These are phyloP conservation scores for Hoplias malabaricus DNA, from an alignment of 2,113 vertebrate genomes.

Conservation along the genomic window DNA sequence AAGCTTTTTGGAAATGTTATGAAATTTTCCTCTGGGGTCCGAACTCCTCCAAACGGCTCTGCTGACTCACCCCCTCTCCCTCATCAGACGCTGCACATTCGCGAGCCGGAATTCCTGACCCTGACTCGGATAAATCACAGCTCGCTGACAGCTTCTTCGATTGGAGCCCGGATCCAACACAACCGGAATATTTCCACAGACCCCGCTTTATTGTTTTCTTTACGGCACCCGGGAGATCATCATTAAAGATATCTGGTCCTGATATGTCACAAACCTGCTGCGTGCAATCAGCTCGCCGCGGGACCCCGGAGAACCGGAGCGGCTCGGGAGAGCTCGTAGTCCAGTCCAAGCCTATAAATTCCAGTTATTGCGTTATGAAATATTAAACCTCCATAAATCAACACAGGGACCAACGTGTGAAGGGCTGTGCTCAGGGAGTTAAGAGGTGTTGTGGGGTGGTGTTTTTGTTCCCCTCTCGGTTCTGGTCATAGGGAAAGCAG, in stretches of 20 bases:
- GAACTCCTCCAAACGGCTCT: background rate
- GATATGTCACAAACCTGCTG: conserved; percentile 41
- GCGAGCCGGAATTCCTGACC: background rate
- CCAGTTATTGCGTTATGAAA: conserved; percentile 56
- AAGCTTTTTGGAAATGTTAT: conserved; percentile 17
- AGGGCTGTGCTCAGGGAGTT: conserved; percentile 22
- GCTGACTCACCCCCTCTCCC: background rate
- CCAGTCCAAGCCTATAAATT: conserved; percentile 58
- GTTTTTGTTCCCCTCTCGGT: background rate
- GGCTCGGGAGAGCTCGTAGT: conserved; percentile 51
- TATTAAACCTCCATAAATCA: conserved; percentile 58
- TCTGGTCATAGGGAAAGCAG: background rate
- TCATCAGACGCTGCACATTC: background rate
- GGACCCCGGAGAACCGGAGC: conserved; percentile 41
- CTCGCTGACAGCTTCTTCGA: background rate
- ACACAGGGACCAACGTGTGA: conserved; percentile 55
- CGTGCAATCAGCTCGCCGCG: conserved; percentile 47
- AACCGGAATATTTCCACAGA: background rate
- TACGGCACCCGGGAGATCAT: conserved; percentile 43
- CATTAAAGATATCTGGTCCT: conserved; percentile 46
- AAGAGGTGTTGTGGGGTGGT: background rate
- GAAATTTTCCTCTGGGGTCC: background rate
- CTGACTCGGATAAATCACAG: conserved; percentile 12
- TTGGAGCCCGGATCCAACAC: background rate
- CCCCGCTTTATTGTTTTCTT: background rate